Conservation (phyloP, 2,888 invertebrate genomes). For the Scaptomyza cyrtandrae region DNA sequence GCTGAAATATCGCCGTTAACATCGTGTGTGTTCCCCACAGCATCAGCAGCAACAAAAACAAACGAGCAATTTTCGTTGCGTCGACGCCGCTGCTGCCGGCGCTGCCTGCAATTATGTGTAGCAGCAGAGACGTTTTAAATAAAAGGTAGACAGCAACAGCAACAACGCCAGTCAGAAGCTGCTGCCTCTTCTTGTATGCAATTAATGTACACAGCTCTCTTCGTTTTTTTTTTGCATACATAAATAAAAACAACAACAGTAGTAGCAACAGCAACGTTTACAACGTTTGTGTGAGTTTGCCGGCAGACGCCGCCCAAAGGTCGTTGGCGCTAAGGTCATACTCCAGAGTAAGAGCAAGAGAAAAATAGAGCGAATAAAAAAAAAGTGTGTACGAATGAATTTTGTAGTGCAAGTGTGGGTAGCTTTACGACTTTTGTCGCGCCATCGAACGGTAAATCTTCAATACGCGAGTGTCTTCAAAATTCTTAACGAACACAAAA, state of each 20-base stretch:
- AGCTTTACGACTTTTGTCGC: slow-evolving; percentile 31
- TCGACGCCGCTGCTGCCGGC: slow-evolving; percentile 57
- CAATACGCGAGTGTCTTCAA: slow-evolving; percentile 36
- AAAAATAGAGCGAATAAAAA: slow-evolving; percentile 7
- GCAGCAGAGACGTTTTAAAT: slow-evolving; percentile 57
- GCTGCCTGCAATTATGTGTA: slow-evolving; percentile 56
- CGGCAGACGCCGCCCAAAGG: slow-evolving; percentile 61
- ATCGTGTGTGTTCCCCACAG: slow-evolving; percentile 53
- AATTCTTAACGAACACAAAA: slow-evolving; percentile 22
- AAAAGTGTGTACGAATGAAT: slow-evolving; percentile 25
- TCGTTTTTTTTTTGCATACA: slow-evolving; percentile 45
- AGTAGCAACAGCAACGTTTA: slow-evolving; percentile 24
- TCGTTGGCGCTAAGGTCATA: slow-evolving; percentile 69
- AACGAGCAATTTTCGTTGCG: slow-evolving; percentile 58
- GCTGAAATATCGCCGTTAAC: slow-evolving; percentile 50
- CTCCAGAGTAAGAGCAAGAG: slow-evolving; percentile 15
- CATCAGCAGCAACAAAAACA: slow-evolving; percentile 45
- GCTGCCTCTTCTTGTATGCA: slow-evolving; percentile 38
- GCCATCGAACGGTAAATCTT: slow-evolving; percentile 54
- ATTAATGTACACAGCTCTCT: slow-evolving; percentile 46
- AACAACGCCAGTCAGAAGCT: slow-evolving; percentile 29
- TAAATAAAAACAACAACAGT: slow-evolving; percentile 47
- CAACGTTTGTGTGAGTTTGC: slow-evolving; percentile 48
- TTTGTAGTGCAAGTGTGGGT: slow-evolving; percentile 54
- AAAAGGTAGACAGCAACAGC: slow-evolving; percentile 55